Base-by-base conservation (phyloP, 2,797 vertebrate genomes). In the Sebastes umbrosus region DNA sequence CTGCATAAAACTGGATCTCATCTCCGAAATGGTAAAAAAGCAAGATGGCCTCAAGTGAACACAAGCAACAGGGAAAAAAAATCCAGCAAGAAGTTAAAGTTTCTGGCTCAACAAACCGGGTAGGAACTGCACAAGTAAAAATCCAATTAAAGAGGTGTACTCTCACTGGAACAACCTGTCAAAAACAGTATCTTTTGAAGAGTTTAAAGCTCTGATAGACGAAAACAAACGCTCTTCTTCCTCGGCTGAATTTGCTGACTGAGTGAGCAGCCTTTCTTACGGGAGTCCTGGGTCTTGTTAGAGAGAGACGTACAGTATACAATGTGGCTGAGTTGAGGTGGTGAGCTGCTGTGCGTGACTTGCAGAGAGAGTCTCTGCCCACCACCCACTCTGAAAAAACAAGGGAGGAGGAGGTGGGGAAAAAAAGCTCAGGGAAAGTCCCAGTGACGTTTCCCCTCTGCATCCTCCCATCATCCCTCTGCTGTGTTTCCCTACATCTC, bases 1-100 rank as follows among this genome's bases (percentile, higher is more conserved):
- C 92, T 93, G 94, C 92, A 94, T 95, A 79, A 90, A 92, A 83
- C 96, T 95, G 92, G 92, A 93, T 91, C 94, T 96, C 96, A 96
- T 96, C 91, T 95, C 93, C 87, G 88, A 85, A 70, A 85, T 7
- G 13, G 18, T 9, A 3, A 8, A 24, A 24, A 70, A 50, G 34
- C 34, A 5, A 20, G 3, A 18, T 6, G n/a, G 69, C 82, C 72
- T 85, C 77, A 64, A 71, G 59, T 64, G 10, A 60, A 79, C 29
- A 55, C 52, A 22, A 50, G 20, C 20, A 20, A 31, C 22, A 11
- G 12, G 9, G 24, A 46, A 46, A 63, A 14, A 66, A 63, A 14
- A 66, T 85, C 88, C 84, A 82, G 69, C 20, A 27, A 60, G 52
- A 81, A 79, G 73, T 64, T 55, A 12, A 64, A 75, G 77, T 43